These are phyloP conservation scores for Apoda limacodes DNA, from an alignment of 2,888 invertebrate species.

Conservation along the genomic window DNA sequence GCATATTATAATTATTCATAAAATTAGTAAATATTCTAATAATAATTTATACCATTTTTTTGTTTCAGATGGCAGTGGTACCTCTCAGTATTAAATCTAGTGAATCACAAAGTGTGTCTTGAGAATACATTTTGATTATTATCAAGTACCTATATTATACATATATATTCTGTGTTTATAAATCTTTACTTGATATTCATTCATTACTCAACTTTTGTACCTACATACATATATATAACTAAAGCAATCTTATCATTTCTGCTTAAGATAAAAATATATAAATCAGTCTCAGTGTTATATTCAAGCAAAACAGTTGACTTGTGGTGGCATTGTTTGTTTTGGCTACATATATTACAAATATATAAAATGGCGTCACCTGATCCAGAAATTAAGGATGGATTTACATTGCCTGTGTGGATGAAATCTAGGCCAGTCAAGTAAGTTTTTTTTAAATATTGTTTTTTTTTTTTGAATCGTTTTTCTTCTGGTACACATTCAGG, in stretches of 20 bases:
- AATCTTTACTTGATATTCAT: too few relatives aligned
- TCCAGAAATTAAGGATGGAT: conserved; percentile 71
- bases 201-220: too few relatives aligned
- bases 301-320: conserved; percentile 27
- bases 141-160: too few relatives aligned
- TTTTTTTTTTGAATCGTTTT: conserved; percentile 1
- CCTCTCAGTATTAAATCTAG: conserved; percentile 38
- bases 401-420: conserved; percentile 81
- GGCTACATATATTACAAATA: too few relatives aligned
- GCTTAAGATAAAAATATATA: conserved; percentile 46
- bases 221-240: too few relatives aligned
- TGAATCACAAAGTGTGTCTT: conserved; percentile 51
- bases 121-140: too few relatives aligned
- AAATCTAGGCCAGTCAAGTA: conserved; percentile 73
- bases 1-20: too few relatives aligned
- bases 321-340: too few relatives aligned
- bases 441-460: conserved; percentile 21
- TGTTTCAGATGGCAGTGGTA: conserved; percentile 53
- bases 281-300: conserved; percentile 34
- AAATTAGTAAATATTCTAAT: too few relatives aligned
- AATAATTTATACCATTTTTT: too few relatives aligned
- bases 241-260: conserved; percentile 57
- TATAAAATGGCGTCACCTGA: conserved; percentile 61
- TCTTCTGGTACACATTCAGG: conserved; percentile 6
- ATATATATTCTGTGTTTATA: too few relatives aligned